phyloP scores from a whole-genome alignment of 2,888 invertebrate species.

The Andrena haemorrhoa region DNA sequence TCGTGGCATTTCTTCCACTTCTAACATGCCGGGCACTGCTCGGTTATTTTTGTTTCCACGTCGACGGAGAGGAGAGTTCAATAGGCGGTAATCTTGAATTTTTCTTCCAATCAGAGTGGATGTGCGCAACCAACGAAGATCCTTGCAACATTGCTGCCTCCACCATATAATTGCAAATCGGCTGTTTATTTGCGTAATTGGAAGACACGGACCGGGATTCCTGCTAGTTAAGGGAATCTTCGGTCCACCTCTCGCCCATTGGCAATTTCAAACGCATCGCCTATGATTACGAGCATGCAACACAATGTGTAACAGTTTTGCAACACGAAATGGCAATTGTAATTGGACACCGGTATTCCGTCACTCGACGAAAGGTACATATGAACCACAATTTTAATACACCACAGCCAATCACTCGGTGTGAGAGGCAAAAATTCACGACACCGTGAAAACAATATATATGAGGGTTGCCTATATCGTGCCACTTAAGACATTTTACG shows the following conservation, averaged over 20 bases:
- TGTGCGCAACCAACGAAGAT: conserved; percentile 24
- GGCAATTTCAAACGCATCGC: conserved; percentile 43
- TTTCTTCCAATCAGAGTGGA: conserved; percentile 5
- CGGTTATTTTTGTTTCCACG: not conserved
- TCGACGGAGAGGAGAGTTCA: not conserved
- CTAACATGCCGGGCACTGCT: not conserved
- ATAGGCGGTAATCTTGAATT: not conserved
- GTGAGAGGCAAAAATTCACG: not conserved
- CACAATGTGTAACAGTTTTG: conserved; percentile 16
- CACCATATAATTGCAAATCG: conserved; percentile 41
- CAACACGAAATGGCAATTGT: conserved; percentile 38
- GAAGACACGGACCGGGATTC: conserved; percentile 20
- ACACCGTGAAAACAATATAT: too few species aligned
- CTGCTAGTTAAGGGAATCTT: conserved; percentile 23
- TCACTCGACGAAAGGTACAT: not conserved
- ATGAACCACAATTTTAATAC: not conserved
- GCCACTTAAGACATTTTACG: too few species aligned
- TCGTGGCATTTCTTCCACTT: not conserved
- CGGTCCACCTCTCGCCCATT: not conserved
- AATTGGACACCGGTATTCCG: conserved; percentile 19
- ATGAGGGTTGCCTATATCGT: too few species aligned
- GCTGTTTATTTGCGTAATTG: conserved; percentile 44
- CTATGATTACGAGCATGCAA: conserved; percentile 48
- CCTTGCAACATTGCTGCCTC: conserved; percentile 30
- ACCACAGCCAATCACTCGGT: not conserved